Evolutionary conservation across 2,888 invertebrate species (phyloP).

Genomic region (Hypomecis atomaria): DNA sequence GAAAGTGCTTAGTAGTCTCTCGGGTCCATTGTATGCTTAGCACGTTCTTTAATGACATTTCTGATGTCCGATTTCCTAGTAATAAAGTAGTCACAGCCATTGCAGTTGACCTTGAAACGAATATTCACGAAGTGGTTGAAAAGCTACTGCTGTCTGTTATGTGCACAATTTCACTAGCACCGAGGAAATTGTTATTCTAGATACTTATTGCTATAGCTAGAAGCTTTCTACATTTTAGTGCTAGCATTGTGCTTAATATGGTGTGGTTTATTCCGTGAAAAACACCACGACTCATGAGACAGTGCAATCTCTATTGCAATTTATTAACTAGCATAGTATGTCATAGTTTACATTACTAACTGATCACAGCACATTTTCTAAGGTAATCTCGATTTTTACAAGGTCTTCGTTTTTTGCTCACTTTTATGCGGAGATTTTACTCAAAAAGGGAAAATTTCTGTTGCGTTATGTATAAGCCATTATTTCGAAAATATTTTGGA

Average conservation of each 20-base stretch:
- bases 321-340: no score
- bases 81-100: conserved; percentile 36
- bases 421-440: no score
- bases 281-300: no score
- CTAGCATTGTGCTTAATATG: not conserved
- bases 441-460: no score
- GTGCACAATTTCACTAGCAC: conserved; percentile 1
- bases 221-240: conserved; percentile 12
- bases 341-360: no score
- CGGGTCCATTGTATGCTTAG: conserved; percentile 69
- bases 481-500: no score
- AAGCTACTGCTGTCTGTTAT: conserved; percentile 4
- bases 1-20: conserved; percentile 74
- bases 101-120: conserved; percentile 31
- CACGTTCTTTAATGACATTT: conserved; percentile 71
- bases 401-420: no score
- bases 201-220: not conserved
- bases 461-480: no score
- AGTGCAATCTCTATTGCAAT: no score
- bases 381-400: no score
- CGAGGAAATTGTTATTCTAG: not conserved
- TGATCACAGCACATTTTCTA: no score
- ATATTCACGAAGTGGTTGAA: conserved; percentile 12
- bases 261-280: not conserved
- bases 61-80: conserved; percentile 60